Percentiles rank a stretch among this genome's conserved stretches.
Conservation (phyloP, 2,113 vertebrate species). For the Egretta garzetta region DNA sequence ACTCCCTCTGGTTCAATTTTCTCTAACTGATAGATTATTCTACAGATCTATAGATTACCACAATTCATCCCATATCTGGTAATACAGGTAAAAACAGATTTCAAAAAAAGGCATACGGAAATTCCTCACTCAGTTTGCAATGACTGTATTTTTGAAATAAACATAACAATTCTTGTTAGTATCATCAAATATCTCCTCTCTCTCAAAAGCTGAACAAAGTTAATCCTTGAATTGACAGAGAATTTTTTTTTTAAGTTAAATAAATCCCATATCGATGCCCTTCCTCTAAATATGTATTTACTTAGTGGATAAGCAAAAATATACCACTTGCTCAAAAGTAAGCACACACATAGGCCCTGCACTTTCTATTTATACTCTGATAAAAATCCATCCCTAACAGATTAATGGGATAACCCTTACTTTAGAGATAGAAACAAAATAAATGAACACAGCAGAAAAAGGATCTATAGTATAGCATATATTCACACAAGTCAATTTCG, state of each 20-base stretch:
- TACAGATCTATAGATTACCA: no score
- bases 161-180: neutral
- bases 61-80: neutral
- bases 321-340: neutral
- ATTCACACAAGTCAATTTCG: neutral
- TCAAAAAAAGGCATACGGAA: neutral
- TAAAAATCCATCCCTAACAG: neutral
- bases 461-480: neutral
- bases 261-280: neutral
- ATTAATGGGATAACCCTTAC: neutral
- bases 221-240: neutral
- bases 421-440: neutral
- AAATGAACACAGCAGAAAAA: neutral
- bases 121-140: neutral
- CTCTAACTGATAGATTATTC: neutral
- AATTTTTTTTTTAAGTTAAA: neutral
- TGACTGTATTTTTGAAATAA: neutral
- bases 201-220: neutral
- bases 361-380: neutral
- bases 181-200: neutral
- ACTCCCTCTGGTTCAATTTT: neutral
- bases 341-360: neutral
- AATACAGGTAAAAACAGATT: neutral
- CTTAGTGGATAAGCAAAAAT: neutral
- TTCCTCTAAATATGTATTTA: neutral